phyloP scores from a whole-genome alignment of 2,888 invertebrate species.

The Syrista parreyssii region DNA sequence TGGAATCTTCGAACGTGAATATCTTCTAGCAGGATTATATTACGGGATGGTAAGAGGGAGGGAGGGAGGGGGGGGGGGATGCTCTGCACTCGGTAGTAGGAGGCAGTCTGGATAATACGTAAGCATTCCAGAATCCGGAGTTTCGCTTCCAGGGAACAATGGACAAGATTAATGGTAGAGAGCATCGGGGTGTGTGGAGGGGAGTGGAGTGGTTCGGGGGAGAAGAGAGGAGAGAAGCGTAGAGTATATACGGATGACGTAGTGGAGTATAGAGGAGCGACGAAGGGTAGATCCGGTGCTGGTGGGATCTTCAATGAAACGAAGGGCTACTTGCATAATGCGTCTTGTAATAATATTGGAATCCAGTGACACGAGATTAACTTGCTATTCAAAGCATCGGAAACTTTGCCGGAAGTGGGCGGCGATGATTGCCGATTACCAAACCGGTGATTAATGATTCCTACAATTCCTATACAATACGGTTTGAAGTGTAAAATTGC shows the following conservation, averaged over 20 bases:
- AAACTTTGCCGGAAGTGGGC: neutral
- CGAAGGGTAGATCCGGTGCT: neutral
- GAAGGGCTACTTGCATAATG: constrained; percentile 35
- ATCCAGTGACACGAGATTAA: constrained; percentile 31
- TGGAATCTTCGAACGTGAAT: constrained; percentile 28
- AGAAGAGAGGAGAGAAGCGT: neutral
- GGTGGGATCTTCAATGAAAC: neutral
- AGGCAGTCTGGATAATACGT: constrained; percentile 38
- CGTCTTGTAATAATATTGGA: constrained; percentile 38
- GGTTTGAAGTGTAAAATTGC: neutral
- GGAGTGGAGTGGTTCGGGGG: constrained; percentile 2
- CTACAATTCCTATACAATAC: neutral
- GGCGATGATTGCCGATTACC: constrained; percentile 22
- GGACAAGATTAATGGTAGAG: constrained; percentile 50
- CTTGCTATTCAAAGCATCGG: constrained; percentile 22
- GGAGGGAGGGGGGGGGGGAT: constrained; percentile 6
- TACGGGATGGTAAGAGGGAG: constrained; percentile 7
- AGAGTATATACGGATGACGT: neutral
- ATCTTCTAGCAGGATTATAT: constrained; percentile 18
- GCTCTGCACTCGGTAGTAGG: constrained; percentile 5
- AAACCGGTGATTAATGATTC: constrained; percentile 13
- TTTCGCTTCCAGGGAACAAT: constrained; percentile 41
- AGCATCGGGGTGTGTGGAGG: constrained; percentile 28
- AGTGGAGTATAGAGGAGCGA: neutral
- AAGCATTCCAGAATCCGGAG: constrained; percentile 41